phyloP scores from a whole-genome alignment of 2,888 invertebrate species.

The Amiota communis region DNA sequence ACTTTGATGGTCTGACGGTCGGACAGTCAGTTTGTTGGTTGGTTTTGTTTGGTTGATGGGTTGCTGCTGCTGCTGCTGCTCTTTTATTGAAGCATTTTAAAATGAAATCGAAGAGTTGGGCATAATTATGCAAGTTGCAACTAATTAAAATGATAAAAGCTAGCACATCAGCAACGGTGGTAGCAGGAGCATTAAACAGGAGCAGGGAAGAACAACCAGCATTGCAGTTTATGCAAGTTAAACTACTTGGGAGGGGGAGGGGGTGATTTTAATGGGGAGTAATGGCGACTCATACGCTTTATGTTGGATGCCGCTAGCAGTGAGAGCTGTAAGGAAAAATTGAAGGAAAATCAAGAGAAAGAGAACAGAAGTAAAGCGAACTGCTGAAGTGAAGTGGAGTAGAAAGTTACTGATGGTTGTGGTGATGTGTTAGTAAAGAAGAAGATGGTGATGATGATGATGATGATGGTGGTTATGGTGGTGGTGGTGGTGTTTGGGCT shows the following conservation, averaged over 20 bases:
- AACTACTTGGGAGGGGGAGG: too few species aligned
- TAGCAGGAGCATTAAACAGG: background rate
- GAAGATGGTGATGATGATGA: too few species aligned
- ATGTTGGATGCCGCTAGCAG: too few species aligned
- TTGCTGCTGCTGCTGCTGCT: too few species aligned
- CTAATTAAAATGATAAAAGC: slow-evolving; percentile 58
- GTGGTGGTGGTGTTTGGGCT: slow-evolving; percentile 25
- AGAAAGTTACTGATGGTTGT: too few species aligned
- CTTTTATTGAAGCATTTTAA: too few species aligned
- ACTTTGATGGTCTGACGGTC: too few species aligned
- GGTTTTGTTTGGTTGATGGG: too few species aligned
- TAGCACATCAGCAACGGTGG: background rate
- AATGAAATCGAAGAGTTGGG: background rate
- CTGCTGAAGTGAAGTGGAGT: background rate
- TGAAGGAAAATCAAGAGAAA: slow-evolving; percentile 20
- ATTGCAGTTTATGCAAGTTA: background rate
- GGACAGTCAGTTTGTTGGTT: too few species aligned
- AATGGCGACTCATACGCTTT: background rate
- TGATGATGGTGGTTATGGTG: background rate
- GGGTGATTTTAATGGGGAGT: background rate
- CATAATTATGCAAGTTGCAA: slow-evolving; percentile 62
- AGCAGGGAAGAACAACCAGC: background rate
- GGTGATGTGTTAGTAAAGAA: too few species aligned
- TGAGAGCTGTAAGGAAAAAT: background rate
- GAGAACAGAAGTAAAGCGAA: background rate